phyloP scores from a whole-genome alignment of 2,797 vertebrate species.

The Enteromius paludinosus region DNA sequence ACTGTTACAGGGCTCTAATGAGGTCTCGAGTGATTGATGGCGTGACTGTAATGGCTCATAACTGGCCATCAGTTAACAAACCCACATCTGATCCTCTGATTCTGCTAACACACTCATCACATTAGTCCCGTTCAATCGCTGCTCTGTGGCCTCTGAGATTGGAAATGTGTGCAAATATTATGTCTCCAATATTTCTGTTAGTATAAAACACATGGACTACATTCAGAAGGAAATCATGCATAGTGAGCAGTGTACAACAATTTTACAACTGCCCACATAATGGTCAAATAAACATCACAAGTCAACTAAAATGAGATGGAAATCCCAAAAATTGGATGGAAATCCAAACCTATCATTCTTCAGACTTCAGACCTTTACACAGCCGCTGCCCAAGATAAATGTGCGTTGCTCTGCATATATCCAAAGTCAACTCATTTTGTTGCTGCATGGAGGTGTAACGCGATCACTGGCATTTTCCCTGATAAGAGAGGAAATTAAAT shows the following conservation, averaged over 20 bases:
- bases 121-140: not conserved
- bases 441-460: not conserved
- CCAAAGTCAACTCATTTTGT: not conserved
- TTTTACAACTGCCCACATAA: not conserved
- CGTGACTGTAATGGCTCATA: conserved; percentile 35
- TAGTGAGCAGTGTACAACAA: not conserved
- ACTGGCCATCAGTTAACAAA: conserved; percentile 34
- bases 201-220: not conserved
- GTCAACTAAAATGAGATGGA: not conserved
- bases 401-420: not conserved
- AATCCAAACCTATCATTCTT: too few relatives aligned
- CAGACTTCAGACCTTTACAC: too few relatives aligned
- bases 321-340: too few relatives aligned
- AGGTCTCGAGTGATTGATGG: conserved; percentile 24
- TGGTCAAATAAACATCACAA: not conserved
- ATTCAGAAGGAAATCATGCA: not conserved
- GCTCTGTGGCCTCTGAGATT: not conserved
- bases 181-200: not conserved
- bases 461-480: not conserved
- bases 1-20: conserved; percentile 30
- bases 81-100: conserved; percentile 11
- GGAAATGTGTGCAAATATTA: not conserved
- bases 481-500: not conserved
- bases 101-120: not conserved
- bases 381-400: not conserved